phyloP scores from a whole-genome alignment of 2,797 vertebrate genomes.

The Columba guinea region DNA sequence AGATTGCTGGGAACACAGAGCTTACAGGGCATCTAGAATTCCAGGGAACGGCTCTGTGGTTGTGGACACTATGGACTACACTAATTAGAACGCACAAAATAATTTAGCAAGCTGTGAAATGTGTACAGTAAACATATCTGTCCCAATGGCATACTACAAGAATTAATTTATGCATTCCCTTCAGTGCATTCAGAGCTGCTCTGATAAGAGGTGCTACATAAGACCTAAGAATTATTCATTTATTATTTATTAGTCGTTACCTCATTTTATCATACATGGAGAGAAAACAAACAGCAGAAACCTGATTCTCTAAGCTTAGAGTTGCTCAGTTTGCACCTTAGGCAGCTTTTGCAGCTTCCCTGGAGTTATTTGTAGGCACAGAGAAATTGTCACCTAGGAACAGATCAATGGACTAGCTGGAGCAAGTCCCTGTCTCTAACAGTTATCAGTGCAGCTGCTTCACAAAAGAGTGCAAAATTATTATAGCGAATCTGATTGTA shows the following conservation, averaged over 20 bases:
- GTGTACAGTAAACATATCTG: not conserved
- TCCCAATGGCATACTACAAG: not conserved
- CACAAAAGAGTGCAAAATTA: conserved; percentile 19
- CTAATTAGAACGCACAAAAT: not conserved
- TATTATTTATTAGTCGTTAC: conserved; percentile 19
- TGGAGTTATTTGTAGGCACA: not conserved
- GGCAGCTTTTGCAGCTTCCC: conserved; percentile 8
- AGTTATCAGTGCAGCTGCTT: not conserved
- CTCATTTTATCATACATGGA: not conserved
- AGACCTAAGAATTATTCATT: not conserved
- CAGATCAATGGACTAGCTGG: conserved; percentile 9
- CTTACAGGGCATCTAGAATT: not conserved
- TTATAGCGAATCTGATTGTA: not conserved
- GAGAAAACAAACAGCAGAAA: not conserved
- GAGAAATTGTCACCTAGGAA: not conserved
- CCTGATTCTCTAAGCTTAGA: not conserved
- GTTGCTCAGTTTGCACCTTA: not conserved
- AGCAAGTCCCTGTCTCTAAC: not conserved
- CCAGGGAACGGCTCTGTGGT: not conserved
- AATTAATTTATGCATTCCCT: not conserved
- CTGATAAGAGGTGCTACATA: not conserved
- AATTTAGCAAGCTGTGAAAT: not conserved
- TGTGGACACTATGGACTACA: not conserved
- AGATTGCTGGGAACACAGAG: not conserved
- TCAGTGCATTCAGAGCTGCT: not conserved